phyloP scores from a whole-genome alignment of 2,113 vertebrate genomes.

The Narcine bancroftii region DNA sequence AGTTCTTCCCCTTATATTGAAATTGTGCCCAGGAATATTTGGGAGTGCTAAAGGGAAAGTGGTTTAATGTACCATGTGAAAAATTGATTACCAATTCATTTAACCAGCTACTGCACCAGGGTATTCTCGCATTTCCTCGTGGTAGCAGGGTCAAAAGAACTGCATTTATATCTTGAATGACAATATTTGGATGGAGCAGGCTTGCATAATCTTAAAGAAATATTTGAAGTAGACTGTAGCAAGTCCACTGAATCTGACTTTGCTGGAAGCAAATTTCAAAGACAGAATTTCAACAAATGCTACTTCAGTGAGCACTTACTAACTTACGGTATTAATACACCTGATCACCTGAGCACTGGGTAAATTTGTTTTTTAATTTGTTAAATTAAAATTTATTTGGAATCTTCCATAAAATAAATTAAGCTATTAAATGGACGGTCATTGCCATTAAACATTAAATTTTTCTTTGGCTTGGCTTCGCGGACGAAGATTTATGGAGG shows the following conservation, averaged over 20 bases:
- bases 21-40: no score
- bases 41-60: no score
- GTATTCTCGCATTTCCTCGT: neutral
- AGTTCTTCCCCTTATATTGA: neutral
- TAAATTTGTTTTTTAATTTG: neutral
- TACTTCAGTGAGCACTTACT: no score
- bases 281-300: no score
- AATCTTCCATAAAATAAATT: neutral
- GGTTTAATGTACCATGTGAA: neutral
- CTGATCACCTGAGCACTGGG: neutral
- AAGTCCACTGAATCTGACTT: no score
- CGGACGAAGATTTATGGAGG: no score
- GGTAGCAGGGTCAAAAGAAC: neutral
- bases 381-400: neutral
- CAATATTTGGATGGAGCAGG: neutral
- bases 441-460: no score
- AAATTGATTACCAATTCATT: neutral
- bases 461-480: no score
- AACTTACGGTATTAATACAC: neutral
- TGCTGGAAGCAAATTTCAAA: no score
- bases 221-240: no score
- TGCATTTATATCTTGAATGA: neutral
- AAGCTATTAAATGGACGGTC: neutral
- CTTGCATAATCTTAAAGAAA: neutral
- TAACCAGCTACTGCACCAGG: neutral